Conservation (phyloP, 2,113 vertebrate species). For the Nibea albiflora region DNA sequence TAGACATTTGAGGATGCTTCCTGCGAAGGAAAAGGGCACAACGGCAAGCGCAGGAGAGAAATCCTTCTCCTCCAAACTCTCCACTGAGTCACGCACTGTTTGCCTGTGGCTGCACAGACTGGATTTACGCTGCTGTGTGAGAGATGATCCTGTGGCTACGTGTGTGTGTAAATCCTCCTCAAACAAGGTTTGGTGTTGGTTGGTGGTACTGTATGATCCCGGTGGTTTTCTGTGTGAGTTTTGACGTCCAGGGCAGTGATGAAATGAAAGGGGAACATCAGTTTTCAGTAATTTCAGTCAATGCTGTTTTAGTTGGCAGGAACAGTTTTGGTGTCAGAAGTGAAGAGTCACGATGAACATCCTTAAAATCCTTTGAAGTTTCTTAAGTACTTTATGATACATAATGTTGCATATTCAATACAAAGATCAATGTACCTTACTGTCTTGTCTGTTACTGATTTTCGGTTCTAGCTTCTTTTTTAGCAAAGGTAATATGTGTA, state of each 20-base stretch:
- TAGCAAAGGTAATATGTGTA: not conserved
- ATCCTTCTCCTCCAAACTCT: constrained; percentile 9
- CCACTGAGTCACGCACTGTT: constrained; percentile 10
- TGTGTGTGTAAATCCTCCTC: constrained; percentile 30
- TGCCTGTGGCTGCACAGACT: constrained; percentile 56
- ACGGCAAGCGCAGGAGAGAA: constrained; percentile 5
- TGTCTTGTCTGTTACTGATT: not conserved
- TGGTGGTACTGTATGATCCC: not conserved
- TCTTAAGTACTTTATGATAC: no score
- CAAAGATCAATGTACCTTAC: not conserved
- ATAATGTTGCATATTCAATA: not conserved
- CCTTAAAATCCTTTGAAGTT: no score
- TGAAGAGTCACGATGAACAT: no score
- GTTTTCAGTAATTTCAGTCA: not conserved
- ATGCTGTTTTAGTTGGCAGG: not conserved
- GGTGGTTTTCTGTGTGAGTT: not conserved
- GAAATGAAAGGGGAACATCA: not conserved
- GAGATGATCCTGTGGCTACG: constrained; percentile 33
- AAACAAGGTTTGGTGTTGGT: constrained; percentile 10
- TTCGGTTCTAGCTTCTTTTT: not conserved
- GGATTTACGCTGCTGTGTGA: constrained; percentile 41
- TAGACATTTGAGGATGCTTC: constrained; percentile 57
- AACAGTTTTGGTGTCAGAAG: no score
- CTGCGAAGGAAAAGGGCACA: constrained; percentile 17
- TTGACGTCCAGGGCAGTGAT: not conserved